phyloP scores from a whole-genome alignment of 2,888 invertebrate species.

The Drosophila aldrichi region DNA sequence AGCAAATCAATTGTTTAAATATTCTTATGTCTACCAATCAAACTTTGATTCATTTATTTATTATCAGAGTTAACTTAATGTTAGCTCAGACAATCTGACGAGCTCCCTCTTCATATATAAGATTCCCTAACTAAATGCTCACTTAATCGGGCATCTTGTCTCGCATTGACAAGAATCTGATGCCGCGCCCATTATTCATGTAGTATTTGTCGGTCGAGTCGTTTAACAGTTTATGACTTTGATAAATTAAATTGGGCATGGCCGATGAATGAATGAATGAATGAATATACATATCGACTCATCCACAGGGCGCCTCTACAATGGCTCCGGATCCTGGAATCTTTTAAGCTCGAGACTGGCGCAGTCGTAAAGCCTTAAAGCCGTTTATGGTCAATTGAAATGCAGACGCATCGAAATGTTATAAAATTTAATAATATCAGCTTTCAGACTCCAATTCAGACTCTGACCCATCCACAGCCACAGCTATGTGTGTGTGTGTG shows the following conservation, averaged over 20 bases:
- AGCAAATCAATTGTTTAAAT: background rate
- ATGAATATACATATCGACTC: slow-evolving; percentile 21
- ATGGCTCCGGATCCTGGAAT: slow-evolving; percentile 29
- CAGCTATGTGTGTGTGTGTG: slow-evolving; percentile 6
- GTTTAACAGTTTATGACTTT: slow-evolving; percentile 77
- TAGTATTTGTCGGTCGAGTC: slow-evolving; percentile 57
- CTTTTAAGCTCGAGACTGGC: slow-evolving; percentile 46
- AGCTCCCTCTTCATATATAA: background rate
- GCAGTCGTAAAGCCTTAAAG: slow-evolving; percentile 56
- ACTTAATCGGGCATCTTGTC: slow-evolving; percentile 8
- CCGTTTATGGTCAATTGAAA: slow-evolving; percentile 76
- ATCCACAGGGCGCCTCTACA: slow-evolving; percentile 7
- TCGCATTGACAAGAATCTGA: slow-evolving; percentile 29
- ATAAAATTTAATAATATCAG: slow-evolving; percentile 73
- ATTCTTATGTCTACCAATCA: background rate
- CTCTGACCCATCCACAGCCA: background rate
- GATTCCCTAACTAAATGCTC: background rate
- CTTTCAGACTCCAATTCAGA: slow-evolving; percentile 13
- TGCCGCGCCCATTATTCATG: slow-evolving; percentile 52
- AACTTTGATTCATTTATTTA: background rate
- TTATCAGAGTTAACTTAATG: background rate
- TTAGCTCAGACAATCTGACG: background rate
- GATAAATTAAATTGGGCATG: slow-evolving; percentile 78
- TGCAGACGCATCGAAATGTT: slow-evolving; percentile 78
- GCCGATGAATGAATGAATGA: slow-evolving; percentile 12